phyloP scores from a whole-genome alignment of 2,888 invertebrate genomes.

The Andricus quercusramuli region DNA sequence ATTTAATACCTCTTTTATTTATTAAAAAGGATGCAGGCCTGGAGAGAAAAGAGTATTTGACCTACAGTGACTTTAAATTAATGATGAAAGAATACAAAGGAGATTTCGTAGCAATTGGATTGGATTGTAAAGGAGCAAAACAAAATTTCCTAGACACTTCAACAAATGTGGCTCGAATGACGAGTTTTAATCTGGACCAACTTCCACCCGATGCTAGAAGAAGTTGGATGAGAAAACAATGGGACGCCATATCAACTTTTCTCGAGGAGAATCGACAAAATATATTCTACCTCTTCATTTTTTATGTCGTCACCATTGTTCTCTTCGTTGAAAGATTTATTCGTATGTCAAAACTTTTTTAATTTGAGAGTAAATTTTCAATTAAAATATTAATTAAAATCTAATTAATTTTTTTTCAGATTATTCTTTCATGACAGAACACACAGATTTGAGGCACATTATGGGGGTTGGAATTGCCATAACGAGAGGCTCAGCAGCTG shows the following conservation, averaged over 20 bases:
- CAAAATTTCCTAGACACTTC: conserved; percentile 97
- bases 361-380: not conserved
- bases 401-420: conserved; percentile 80
- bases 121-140: conserved; percentile 97
- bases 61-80: conserved; percentile 94
- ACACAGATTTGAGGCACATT: conserved; percentile 95
- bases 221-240: conserved; percentile 86
- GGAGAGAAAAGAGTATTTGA: conserved; percentile 93
- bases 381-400: conserved; percentile 14
- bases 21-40: conserved; percentile 89
- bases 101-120: conserved; percentile 95
- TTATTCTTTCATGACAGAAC: conserved; percentile 97
- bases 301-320: conserved; percentile 95
- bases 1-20: conserved; percentile 3
- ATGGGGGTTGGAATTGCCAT: conserved; percentile 99
- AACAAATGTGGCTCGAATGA: conserved; percentile 96
- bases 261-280: conserved; percentile 97
- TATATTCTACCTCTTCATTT: conserved; percentile 96
- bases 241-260: conserved; percentile 93
- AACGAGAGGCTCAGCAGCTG: conserved; percentile 95
- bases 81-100: conserved; percentile 99
- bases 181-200: conserved; percentile 92
- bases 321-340: conserved; percentile 97
- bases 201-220: conserved; percentile 82
- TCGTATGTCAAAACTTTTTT: conserved; percentile 81